Conservation (phyloP, 2,888 invertebrate species). For the Blastobasis lacticolella region DNA sequence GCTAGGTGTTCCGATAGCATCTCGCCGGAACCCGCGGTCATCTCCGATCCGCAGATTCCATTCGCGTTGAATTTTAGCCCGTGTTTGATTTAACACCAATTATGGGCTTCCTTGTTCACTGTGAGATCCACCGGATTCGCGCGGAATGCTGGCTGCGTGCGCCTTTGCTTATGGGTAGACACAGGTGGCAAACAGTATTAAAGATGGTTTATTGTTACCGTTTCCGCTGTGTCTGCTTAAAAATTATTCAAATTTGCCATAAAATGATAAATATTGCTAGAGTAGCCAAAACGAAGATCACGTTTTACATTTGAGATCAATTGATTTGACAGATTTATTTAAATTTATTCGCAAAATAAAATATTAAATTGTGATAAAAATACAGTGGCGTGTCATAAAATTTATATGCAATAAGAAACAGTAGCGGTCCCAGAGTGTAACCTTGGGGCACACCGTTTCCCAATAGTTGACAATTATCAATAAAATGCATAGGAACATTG, state of each 20-base stretch:
- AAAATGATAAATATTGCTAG: too few relatives aligned
- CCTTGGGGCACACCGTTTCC: conserved; percentile 51
- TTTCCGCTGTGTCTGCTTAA: too few relatives aligned
- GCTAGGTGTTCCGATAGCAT: conserved; percentile 66
- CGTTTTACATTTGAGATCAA: not conserved
- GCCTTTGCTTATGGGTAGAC: not conserved
- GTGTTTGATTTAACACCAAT: conserved; percentile 74
- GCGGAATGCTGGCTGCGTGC: not conserved
- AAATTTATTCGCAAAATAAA: too few relatives aligned
- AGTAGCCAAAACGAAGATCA: not conserved
- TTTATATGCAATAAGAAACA: conserved; percentile 15
- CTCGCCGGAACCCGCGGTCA: conserved; percentile 67
- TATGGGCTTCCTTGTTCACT: conserved; percentile 67
- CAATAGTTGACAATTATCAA: conserved; percentile 63
- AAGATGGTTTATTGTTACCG: too few relatives aligned
- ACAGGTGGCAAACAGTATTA: not conserved
- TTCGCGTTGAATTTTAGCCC: conserved; percentile 68
- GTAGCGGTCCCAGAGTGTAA: conserved; percentile 26
- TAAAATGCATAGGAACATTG: conserved; percentile 56
- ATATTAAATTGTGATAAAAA: too few relatives aligned
- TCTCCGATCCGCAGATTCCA: conserved; percentile 69
- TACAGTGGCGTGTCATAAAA: not conserved
- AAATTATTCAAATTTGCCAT: too few relatives aligned
- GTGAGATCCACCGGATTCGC: conserved; percentile 20
- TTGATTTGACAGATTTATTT: too few relatives aligned